A percentile compares a stretch with the other conserved stretches of the same genome.
phyloP scores from a whole-genome alignment of 2,888 invertebrate genomes.

The Bugula neritina region DNA sequence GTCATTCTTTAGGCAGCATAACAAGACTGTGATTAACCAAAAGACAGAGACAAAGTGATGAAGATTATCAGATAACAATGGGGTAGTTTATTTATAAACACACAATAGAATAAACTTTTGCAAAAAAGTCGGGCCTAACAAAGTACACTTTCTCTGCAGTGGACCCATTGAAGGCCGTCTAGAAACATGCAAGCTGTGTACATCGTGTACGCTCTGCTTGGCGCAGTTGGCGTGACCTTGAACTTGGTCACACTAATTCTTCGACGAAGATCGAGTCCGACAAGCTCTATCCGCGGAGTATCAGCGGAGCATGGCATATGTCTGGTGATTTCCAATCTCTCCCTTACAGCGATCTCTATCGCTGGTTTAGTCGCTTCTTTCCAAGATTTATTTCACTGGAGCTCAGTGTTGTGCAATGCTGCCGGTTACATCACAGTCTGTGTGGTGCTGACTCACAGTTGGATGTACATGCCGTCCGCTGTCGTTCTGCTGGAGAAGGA shows the following conservation, averaged over 20 bases:
- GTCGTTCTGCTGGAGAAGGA: slow-evolving; percentile 9
- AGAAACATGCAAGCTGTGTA: slow-evolving; percentile 28
- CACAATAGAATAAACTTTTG: too few relatives aligned
- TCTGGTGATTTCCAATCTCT: background rate
- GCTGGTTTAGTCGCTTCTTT: background rate
- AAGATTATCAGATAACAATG: too few relatives aligned
- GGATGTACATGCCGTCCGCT: background rate
- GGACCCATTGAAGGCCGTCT: slow-evolving; percentile 27
- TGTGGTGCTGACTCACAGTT: background rate
- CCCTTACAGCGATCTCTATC: background rate
- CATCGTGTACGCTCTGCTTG: background rate
- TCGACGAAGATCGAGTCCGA: background rate
- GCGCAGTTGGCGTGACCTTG: background rate
- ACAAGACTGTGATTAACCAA: too few relatives aligned
- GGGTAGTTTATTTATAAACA: too few relatives aligned
- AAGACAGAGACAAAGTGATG: too few relatives aligned
- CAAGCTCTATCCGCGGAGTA: background rate
- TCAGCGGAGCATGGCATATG: background rate
- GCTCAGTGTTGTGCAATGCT: background rate
- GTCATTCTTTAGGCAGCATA: too few relatives aligned
- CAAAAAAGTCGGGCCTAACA: too few relatives aligned
- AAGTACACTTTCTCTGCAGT: too few relatives aligned
- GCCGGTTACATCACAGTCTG: background rate
- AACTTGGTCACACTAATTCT: background rate
- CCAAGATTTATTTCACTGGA: background rate